These are phyloP conservation scores for Galbula dea DNA, from an alignment of 2,113 vertebrate genomes.

Conservation along the genomic window DNA sequence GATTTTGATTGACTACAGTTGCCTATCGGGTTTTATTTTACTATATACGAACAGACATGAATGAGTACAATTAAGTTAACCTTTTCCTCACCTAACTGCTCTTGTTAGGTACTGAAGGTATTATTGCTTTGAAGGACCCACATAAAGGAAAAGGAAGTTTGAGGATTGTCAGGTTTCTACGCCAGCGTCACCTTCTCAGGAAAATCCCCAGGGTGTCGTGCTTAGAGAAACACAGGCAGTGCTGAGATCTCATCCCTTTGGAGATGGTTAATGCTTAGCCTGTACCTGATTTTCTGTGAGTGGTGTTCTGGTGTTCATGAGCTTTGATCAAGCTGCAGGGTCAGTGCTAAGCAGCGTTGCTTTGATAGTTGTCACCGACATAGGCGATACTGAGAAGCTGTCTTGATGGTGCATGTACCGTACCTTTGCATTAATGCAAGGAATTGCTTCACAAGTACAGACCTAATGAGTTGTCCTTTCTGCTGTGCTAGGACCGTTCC, in stretches of 20 bases:
- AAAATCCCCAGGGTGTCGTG: not conserved
- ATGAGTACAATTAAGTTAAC: constrained; percentile 4
- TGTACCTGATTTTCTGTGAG: not conserved
- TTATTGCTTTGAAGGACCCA: not conserved
- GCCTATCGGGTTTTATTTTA: constrained; percentile 41
- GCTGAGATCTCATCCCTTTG: not conserved
- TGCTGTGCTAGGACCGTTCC: not conserved
- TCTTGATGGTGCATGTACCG: rapidly evolving
- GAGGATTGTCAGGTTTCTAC: not conserved
- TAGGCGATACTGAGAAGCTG: not conserved
- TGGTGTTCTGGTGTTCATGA: not conserved
- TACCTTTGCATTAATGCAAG: not conserved
- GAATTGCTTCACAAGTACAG: not conserved
- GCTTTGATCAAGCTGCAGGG: not conserved
- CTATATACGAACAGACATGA: not conserved
- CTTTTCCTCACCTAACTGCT: not conserved
- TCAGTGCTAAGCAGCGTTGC: rapidly evolving
- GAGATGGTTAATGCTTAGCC: not conserved
- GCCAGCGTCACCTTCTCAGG: not conserved
- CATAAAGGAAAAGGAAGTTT: not conserved
- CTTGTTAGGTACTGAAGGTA: not conserved
- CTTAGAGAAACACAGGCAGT: no score
- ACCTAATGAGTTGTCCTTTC: not conserved
- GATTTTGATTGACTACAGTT: constrained; percentile 46
- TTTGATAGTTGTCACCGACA: not conserved